These are phyloP conservation scores for Pterobdella sp. DNA, from an alignment of 2,888 invertebrate species.

Conservation along the genomic window DNA sequence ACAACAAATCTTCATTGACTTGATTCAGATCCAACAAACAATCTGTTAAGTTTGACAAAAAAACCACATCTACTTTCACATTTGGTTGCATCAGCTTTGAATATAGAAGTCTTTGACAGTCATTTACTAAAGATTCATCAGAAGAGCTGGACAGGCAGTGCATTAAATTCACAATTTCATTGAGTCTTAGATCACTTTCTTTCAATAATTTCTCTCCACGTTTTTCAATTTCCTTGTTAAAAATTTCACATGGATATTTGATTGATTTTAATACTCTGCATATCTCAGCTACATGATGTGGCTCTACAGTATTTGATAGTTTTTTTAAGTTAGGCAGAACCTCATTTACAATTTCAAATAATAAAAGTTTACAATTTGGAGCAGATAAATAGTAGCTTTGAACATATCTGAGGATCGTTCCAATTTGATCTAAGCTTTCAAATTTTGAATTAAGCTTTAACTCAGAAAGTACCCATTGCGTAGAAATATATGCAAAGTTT, in stretches of 20 bases:
- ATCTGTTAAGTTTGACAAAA: constrained; percentile 39
- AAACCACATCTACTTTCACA: constrained; percentile 35
- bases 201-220: constrained; percentile 14
- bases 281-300: too few species aligned
- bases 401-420: too few species aligned
- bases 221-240: constrained; percentile 9
- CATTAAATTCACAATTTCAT: constrained; percentile 22
- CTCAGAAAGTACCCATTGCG: too few species aligned
- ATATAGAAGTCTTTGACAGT: constrained; percentile 33
- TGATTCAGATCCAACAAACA: constrained; percentile 32
- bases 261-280: too few species aligned
- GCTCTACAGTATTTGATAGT: too few species aligned
- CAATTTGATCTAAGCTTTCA: too few species aligned
- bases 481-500: too few species aligned
- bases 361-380: too few species aligned
- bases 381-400: too few species aligned
- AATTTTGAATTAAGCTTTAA: too few species aligned
- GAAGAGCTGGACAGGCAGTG: constrained; percentile 4
- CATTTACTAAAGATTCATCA: constrained; percentile 12
- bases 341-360: too few species aligned
- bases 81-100: constrained; percentile 15
- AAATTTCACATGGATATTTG: neutral
- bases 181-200: neutral
- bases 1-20: constrained; percentile 34
- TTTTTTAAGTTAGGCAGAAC: too few species aligned